Evolutionary conservation across 2,888 invertebrate genomes (phyloP), one percentile per base, ranked within the genome.

Genomic region (Nudaria mundana): DNA sequence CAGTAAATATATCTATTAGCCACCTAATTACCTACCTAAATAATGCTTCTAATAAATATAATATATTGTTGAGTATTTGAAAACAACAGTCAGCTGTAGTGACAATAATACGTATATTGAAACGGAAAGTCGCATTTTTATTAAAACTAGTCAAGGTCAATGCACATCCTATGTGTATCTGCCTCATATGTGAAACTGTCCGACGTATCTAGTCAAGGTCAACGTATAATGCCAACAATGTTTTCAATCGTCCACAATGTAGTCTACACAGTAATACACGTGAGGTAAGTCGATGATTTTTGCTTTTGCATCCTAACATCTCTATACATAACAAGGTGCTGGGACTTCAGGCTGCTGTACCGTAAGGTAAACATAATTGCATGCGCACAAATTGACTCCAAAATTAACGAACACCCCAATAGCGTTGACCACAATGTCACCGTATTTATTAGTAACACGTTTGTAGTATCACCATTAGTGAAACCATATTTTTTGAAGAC

Each of bases 321-420:
- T 52, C 23, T 56, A 47, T 55, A 41, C 53, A 68, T 78, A 81
- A 81, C 66, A 64, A 58, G 83, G 85, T 84, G 78, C 76, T 75
- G 86, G 87, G 71, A 59, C 74, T 70, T 66, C 73, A 52, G 60
- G 56, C 71, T 58, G 56, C 69, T 66, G 55, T 60, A 49, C 54
- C 57, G 59, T 55, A 66, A 83, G 84, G 84, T 86, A 83, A 50
- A 50, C 33, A 52, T n/a, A 63, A 10, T 43, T 74, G 85, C 83
- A 83, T 81, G 82, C 52, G 52, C 59, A 65, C 52, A 59, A 70
- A 67, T 76, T 73, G 71, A 76, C 82, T 86, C 85, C 86, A 86
- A 85, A 82, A 81, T 81, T 85, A 85, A 82, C 74, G 71, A 63
- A 65, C 80, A 82, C 81, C 38, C 46, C 56, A 61, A 14, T 47